phyloP scores from a whole-genome alignment of 2,888 invertebrate genomes.

The Petrolisthes cinctipes region DNA sequence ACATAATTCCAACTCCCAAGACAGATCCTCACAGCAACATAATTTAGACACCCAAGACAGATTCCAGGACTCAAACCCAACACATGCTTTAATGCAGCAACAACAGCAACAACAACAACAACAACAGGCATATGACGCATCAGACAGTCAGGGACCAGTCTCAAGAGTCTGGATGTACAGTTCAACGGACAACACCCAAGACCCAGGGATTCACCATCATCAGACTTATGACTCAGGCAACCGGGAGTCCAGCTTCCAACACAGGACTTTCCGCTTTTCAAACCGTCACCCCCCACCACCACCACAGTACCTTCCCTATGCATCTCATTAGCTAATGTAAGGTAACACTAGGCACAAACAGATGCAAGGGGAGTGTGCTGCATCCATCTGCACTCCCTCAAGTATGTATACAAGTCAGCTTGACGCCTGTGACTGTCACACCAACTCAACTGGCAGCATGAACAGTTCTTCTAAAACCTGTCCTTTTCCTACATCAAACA shows the following conservation, averaged over 20 bases:
- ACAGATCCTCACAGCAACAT: too few relatives aligned
- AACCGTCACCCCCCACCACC: constrained; percentile 17
- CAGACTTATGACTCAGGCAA: constrained; percentile 9
- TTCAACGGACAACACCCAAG: not conserved
- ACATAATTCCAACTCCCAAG: not conserved
- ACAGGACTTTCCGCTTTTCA: constrained; percentile 1
- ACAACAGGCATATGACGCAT: not conserved
- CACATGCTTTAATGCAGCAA: not conserved
- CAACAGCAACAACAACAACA: not conserved
- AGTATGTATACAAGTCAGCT: constrained; percentile 48
- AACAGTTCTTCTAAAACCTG: constrained; percentile 28
- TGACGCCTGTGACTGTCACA: not conserved
- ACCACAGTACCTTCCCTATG: constrained; percentile 33
- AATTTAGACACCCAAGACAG: too few relatives aligned
- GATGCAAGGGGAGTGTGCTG: constrained; percentile 24
- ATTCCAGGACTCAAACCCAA: not conserved
- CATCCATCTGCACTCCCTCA: constrained; percentile 11
- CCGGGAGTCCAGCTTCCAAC: constrained; percentile 1
- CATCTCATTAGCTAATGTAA: constrained; percentile 31
- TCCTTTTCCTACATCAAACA: not conserved
- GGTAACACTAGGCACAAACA: constrained; percentile 37
- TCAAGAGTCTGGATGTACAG: not conserved
- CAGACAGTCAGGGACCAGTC: not conserved
- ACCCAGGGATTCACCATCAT: too few relatives aligned
- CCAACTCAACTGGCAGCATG: constrained; percentile 32